Base-by-base conservation (phyloP, 2,797 vertebrate genomes). In the Gadopsis marmoratus region DNA sequence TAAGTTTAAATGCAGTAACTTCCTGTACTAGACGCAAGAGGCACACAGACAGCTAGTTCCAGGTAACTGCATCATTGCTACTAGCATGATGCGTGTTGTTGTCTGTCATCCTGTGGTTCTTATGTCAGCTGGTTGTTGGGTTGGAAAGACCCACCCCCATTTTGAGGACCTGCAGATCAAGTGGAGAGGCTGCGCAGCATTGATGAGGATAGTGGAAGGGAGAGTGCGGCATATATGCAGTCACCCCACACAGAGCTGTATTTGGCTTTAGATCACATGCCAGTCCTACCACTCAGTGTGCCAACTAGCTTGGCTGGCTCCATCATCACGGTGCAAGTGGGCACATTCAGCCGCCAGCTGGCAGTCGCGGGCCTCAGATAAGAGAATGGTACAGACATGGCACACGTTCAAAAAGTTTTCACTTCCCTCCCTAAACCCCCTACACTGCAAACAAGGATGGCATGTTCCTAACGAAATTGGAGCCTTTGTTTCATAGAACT, bases 371-470 rank as follows among this genome's bases (percentile, higher is more conserved):
- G 92, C 95, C 95, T 96, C 93, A 92, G 94, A 96, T 95, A 94
- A 95, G 94, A 95, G 95, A 95, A 95, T 94, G 93, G 93, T 93
- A 93, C 94, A 94, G 95, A 95, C 93, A 94, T 96, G 96, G 95
- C 95, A 96, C 94, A 92, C 94, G 89, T 96, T 96, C 95, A 96
- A 96, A 96, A 96, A 96, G 94, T 96, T 96, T 95, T 95, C 93
- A 88, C 92, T 94, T 96, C 94, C 94, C 92, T 93, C 89, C 89
- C 91, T 88, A 92, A 95, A 95, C 95, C 95, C 96, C 95, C 96
- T 95, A 94, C 92, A 91, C 93, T 93, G 88, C 92, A 95, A 94
- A 95, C 84, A 87, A 94, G 94, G 95, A 96, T 96, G 96, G 96
- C 95, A 96, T 96, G 91, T 95, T 96, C 96, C 96, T 95, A 94